A percentile compares a stretch with the other conserved stretches of the same genome.
phyloP scores from a whole-genome alignment of 2,888 invertebrate species.

The Liodrosophila aerea region DNA sequence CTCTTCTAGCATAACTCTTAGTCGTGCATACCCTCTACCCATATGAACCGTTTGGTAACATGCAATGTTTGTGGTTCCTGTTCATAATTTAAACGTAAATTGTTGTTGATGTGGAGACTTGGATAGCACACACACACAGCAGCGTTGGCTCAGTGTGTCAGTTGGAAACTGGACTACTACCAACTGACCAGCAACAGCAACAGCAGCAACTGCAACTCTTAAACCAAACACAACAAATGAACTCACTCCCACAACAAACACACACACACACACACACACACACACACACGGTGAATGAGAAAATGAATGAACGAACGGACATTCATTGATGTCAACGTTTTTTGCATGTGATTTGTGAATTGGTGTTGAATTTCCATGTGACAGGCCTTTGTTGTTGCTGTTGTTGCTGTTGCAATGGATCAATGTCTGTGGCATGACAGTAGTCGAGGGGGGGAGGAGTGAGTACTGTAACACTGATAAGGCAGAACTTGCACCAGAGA shows the following conservation, averaged over 20 bases:
- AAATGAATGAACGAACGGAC: slow-evolving; percentile 16
- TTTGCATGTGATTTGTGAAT: slow-evolving; percentile 60
- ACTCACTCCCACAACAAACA: neutral
- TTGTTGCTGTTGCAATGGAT: slow-evolving; percentile 47
- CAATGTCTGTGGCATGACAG: slow-evolving; percentile 20
- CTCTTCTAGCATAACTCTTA: slow-evolving; percentile 13
- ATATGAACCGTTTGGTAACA: neutral
- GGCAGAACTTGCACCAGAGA: neutral
- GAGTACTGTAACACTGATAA: slow-evolving; percentile 26
- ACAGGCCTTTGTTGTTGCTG: slow-evolving; percentile 48
- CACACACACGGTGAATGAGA: slow-evolving; percentile 1
- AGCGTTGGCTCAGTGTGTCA: slow-evolving; percentile 7
- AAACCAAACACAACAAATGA: neutral
- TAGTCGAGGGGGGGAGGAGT: neutral
- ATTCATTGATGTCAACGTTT: slow-evolving; percentile 62
- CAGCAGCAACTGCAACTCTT: slow-evolving; percentile 28
- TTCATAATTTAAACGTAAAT: slow-evolving; percentile 66
- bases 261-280: slow-evolving; percentile 21
- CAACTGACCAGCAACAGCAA: slow-evolving; percentile 26
- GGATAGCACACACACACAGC: slow-evolving; percentile 21
- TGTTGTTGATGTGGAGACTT: slow-evolving; percentile 50
- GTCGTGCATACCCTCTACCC: slow-evolving; percentile 11
- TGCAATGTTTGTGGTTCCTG: slow-evolving; percentile 2
- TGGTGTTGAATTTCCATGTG: slow-evolving; percentile 49
- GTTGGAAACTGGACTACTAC: slow-evolving; percentile 32